phyloP scores from a whole-genome alignment of 1,140 invertebrate genomes.

The Cotesia chilonis region DNA sequence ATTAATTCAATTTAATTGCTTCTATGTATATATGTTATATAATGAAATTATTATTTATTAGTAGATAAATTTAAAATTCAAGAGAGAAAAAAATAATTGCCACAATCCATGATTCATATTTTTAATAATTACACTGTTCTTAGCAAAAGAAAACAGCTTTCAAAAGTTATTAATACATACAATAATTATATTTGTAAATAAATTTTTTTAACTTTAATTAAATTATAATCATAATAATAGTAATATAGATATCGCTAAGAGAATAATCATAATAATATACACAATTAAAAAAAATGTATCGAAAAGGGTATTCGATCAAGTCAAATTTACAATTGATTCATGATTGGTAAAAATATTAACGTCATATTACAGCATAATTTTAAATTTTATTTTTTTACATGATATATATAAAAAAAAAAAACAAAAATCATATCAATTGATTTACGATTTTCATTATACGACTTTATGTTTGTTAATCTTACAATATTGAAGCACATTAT shows the following conservation, averaged over 20 bases:
- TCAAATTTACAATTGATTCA: conserved; percentile 60
- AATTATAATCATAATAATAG: conserved; percentile 43
- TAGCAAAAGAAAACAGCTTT: conserved; percentile 1
- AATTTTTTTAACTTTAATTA: conserved; percentile 41
- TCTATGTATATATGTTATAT: conserved; percentile 6
- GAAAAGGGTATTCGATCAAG: conserved; percentile 58
- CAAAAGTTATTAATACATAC: conserved; percentile 42
- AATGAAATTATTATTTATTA: conserved; percentile 16
- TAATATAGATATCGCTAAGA: conserved; percentile 42
- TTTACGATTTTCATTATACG: conserved; percentile 45
- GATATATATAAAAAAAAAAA: neutral
- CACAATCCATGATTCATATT: conserved; percentile 16
- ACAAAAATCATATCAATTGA: conserved; percentile 38
- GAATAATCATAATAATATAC: conserved; percentile 62
- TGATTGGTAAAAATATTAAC: conserved; percentile 47
- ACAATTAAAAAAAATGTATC: conserved; percentile 63
- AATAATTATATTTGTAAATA: conserved; percentile 61
- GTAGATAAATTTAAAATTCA: neutral
- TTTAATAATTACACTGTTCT: conserved; percentile 12
- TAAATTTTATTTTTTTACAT: conserved; percentile 18
- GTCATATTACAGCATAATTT: conserved; percentile 44
- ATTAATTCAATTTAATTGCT: too few relatives aligned
- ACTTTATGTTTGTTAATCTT: conserved; percentile 43
- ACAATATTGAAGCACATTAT: conserved; percentile 41
- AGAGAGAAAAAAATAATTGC: neutral